Percentiles rank a stretch among this genome's conserved stretches.
These are phyloP conservation scores for Incurvaria masculella DNA, from an alignment of 2,888 invertebrate genomes.

Conservation along the genomic window DNA sequence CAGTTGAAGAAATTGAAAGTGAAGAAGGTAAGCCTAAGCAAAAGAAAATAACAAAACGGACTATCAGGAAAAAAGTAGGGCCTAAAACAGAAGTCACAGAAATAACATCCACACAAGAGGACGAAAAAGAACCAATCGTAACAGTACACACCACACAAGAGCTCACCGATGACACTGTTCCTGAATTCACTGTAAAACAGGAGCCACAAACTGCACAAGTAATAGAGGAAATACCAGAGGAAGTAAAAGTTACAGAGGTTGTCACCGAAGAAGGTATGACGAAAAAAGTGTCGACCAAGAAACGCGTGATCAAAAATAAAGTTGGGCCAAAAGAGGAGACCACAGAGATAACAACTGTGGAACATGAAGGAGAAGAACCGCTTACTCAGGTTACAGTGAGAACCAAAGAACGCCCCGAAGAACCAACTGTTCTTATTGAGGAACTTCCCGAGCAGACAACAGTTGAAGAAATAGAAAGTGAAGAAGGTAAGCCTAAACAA, in stretches of 20 bases:
- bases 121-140: constrained; percentile 19
- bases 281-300: constrained; percentile 23
- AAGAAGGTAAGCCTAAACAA: constrained; percentile 22
- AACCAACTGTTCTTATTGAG: constrained; percentile 5
- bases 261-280: constrained; percentile 19
- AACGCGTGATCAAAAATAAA: constrained; percentile 23
- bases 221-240: constrained; percentile 16
- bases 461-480: constrained; percentile 13
- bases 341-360: constrained; percentile 24
- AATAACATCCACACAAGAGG: constrained; percentile 1
- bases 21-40: constrained; percentile 1
- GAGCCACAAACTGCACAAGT: constrained; percentile 22
- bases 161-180: constrained; percentile 18
- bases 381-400: constrained; percentile 3
- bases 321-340: constrained; percentile 29
- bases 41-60: constrained; percentile 8
- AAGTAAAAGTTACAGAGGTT: constrained; percentile 23
- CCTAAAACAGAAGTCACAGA: constrained; percentile 1
- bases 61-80: constrained; percentile 4
- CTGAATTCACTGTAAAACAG: constrained; percentile 17
- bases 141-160: constrained; percentile 24
- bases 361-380: constrained; percentile 22
- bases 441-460: constrained; percentile 23
- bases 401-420: constrained; percentile 16
- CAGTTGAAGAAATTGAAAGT: constrained; percentile 9